Base-by-base conservation (phyloP, 2,113 vertebrate genomes). In the Cryptoleucopteryx plumbea region DNA sequence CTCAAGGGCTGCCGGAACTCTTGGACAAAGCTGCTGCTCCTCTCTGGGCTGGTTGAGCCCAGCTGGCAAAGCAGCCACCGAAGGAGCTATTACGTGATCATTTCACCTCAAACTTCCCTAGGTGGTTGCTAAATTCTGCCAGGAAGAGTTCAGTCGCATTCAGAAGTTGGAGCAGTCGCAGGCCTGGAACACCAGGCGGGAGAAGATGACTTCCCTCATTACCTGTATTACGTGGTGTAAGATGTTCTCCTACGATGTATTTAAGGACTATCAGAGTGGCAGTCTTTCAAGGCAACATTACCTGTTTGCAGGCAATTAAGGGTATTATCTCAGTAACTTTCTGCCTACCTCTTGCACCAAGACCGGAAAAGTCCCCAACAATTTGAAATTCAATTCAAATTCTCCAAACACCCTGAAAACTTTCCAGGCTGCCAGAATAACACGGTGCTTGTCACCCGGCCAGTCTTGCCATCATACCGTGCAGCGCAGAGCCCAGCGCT, bases 391-490 rank as follows among this genome's bases (percentile, higher is more conserved):
- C 25, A 63, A 38, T 59, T 62, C 32, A 16, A 14, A 17, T 13
- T 18, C 85, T n/a, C 61, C 45, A 22, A 63, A 55, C 36, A 42
- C 66, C 72, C 71, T 22, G 38, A 40, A 45, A 72, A 29, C 59
- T 36, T 82, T 15, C 45, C 70, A 70, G 48, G 62, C 70, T 53
- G 48, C 56, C 43, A 29, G 56, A 43, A 58, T 27, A 58, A 58
- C 7, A 1, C 1, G 1, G 17, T 2, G 27, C 42, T 63, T 34
- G 16, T 38, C 29, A 48, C 65, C 34, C 1, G 0, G 38, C 38
- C n/a, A 18, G 82, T 45, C 23, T 21, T 22, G 67, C 34, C 20
- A 5, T 6, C 4, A 0, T 5, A 0, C 47, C 1, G 2, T 23
- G 59, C 8, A 2, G 50, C 13, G 0, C 50, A 20, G 52, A 74